These are phyloP conservation scores for Etheostoma perlongum DNA, from an alignment of 2,797 vertebrate species.

Conservation along the genomic window DNA sequence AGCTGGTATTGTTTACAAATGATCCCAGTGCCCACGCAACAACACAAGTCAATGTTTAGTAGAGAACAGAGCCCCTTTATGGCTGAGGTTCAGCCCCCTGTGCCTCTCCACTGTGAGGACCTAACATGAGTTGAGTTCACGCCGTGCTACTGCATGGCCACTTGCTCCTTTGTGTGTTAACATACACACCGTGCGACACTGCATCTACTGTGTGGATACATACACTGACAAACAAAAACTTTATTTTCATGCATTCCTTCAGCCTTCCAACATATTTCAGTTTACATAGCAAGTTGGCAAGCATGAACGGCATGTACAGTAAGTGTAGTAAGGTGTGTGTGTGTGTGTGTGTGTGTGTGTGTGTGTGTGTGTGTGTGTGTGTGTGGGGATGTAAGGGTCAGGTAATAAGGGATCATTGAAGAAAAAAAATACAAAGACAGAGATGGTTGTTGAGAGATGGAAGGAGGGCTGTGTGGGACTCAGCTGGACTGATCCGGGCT, in stretches of 20 bases:
- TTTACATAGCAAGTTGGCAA: neutral
- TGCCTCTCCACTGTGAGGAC: slow-evolving; percentile 56
- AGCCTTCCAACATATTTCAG: neutral
- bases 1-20: slow-evolving; percentile 83
- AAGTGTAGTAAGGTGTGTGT: neutral
- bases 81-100: slow-evolving; percentile 55
- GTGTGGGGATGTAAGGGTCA: neutral
- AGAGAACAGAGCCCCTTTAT: slow-evolving; percentile 80
- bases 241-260: slow-evolving; percentile 1
- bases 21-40: slow-evolving; percentile 72
- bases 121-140: slow-evolving; percentile 69
- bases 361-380: neutral
- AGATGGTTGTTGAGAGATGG: slow-evolving; percentile 58
- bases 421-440: slow-evolving; percentile 33
- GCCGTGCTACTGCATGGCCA: slow-evolving; percentile 47
- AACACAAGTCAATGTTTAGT: slow-evolving; percentile 80
- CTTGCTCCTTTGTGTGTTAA: slow-evolving; percentile 42
- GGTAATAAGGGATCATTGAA: slow-evolving; percentile 20
- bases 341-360: neutral
- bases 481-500: slow-evolving; percentile 74
- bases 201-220: slow-evolving; percentile 15
- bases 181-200: slow-evolving; percentile 26
- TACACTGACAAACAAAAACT: neutral
- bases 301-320: neutral
- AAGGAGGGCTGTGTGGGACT: slow-evolving; percentile 63